Evolutionary conservation across 2,797 vertebrate genomes (phyloP).

Genomic region (Pygocentrus nattereri): DNA sequence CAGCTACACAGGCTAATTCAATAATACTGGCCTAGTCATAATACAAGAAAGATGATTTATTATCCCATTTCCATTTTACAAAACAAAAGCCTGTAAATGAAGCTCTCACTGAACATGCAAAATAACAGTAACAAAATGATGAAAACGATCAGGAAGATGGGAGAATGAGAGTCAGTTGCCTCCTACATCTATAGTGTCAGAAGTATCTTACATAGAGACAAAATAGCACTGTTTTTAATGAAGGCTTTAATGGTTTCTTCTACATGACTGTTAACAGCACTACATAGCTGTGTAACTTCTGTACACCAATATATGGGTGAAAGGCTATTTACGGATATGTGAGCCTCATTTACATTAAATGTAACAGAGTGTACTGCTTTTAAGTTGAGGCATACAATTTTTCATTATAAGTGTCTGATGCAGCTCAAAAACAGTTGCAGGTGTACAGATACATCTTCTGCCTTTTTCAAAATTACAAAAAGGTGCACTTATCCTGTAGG

Average conservation of each 20-base stretch:
- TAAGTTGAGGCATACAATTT: background rate
- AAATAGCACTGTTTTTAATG: too few species aligned
- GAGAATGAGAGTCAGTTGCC: background rate
- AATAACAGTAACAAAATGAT: background rate
- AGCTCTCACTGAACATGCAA: too few species aligned
- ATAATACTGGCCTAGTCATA: background rate
- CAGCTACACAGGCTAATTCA: background rate
- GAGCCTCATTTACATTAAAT: background rate
- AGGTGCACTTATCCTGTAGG: background rate
- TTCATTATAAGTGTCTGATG: background rate
- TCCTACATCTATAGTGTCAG: too few species aligned
- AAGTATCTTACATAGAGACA: too few species aligned
- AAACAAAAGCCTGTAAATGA: background rate
- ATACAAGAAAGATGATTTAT: background rate
- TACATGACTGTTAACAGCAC: too few species aligned
- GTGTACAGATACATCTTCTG: background rate
- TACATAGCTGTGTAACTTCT: too few species aligned
- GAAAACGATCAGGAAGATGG: conserved; percentile 8
- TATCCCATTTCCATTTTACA: background rate
- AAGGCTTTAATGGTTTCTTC: too few species aligned
- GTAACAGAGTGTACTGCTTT: background rate
- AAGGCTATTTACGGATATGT: background rate
- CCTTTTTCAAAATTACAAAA: background rate
- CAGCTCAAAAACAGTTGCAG: background rate
- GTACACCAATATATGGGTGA: background rate